These are phyloP conservation scores for Aselliscus stoliczkanus DNA, from an alignment of 2,797 vertebrate species.

Conservation along the genomic window DNA sequence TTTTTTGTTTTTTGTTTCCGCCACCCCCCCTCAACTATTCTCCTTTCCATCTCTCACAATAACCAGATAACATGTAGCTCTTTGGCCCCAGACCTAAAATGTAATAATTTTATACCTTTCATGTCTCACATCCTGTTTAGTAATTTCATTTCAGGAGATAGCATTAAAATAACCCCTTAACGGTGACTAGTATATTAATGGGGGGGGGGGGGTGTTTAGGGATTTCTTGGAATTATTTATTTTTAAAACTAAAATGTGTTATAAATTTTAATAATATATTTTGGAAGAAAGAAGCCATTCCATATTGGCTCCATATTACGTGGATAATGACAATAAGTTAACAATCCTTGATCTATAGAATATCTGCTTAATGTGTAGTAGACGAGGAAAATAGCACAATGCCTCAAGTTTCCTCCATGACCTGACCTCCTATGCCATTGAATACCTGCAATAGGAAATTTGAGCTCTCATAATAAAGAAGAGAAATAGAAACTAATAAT, in stretches of 20 bases:
- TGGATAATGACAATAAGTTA: not conserved
- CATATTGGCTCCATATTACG: not conserved
- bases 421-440: not conserved
- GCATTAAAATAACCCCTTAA: not conserved
- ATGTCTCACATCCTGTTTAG: not conserved
- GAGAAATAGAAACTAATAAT: not conserved
- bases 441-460: not conserved
- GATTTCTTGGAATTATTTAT: not conserved
- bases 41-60: not conserved
- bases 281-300: not conserved
- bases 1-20: too few relatives aligned
- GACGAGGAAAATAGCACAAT: not conserved
- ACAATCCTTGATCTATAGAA: not conserved
- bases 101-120: not conserved
- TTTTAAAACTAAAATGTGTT: not conserved
- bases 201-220: not conserved
- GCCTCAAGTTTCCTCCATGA: not conserved
- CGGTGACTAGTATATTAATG: not conserved
- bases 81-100: not conserved
- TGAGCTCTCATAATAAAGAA: not conserved
- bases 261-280: not conserved
- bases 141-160: not conserved
- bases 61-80: not conserved
- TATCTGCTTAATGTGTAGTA: not conserved
- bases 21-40: too few relatives aligned